Evolutionary conservation across 2,113 vertebrate species (phyloP), one percentile per base, ranked within the genome.

Genomic region (Ariopsis seemanni): DNA sequence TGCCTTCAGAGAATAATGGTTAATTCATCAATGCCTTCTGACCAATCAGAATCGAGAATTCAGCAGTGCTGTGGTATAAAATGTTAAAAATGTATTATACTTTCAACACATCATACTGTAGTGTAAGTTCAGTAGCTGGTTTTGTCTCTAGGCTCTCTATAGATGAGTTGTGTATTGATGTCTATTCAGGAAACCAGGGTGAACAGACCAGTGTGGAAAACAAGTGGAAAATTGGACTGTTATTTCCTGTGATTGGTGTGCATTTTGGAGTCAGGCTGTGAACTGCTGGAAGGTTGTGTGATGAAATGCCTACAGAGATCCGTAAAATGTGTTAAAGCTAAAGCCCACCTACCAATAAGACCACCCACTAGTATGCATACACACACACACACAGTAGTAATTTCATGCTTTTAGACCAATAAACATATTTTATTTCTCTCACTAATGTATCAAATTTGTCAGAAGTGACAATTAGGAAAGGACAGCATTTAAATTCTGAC

Each of bases 201-300:
- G 78, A 75, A 72, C 42, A 85, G 65, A 81, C 57, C 62, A 85
- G 50, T 91, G 92, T 94, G 91, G 90, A 88, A 93, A 94, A 91
- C 94, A 95, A 94, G 92, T 94, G 58, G 89, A 92, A 90, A 63
- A 75, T 83, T 82, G 83, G 85, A 82, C 82, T 86, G 87, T 89
- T 60, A 74, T 87, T 89, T 91, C 81, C 90, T 89, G 83, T 71
- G 74, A 86, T 63, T 20, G 82, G n/a, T 88, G 57, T 81, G 85
- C 83, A 81, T 91, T 74, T 81, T 82, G 75, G 71, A 83, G 71
- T 62, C 14, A 50, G 48, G 74, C 63, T 69, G 74, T n/a, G 82
- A 74, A 42, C 75, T 80, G 85, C 77, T 57, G 84, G 86, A 62
- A 85, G 72, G 88, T 86, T 27, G 67, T 52, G 83, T 69, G 80